These are phyloP conservation scores for Diploscapter pachys DNA, from an alignment of 1,140 invertebrate genomes.

Conservation along the genomic window DNA sequence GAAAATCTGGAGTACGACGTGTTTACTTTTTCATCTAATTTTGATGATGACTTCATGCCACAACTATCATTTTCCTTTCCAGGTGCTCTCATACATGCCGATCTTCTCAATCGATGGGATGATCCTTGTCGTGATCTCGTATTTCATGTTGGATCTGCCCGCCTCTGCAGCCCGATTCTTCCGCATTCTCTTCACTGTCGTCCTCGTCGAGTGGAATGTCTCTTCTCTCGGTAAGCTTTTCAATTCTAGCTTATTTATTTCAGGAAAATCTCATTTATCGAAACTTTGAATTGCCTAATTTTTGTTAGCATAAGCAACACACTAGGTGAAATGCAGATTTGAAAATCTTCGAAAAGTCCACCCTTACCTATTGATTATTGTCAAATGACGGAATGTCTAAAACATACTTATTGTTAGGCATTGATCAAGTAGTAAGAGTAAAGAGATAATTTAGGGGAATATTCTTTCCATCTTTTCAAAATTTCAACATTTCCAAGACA, in stretches of 20 bases:
- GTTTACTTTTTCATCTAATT: background rate
- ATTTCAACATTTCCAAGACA: conserved; percentile 5
- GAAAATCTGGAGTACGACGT: background rate
- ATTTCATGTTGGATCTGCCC: conserved; percentile 39
- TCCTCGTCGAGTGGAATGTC: conserved; percentile 30
- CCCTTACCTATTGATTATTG: no score
- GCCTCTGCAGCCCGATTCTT: conserved; percentile 19
- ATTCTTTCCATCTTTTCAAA: background rate
- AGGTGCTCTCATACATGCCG: conserved; percentile 47
- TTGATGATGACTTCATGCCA: background rate
- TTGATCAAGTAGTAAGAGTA: no score
- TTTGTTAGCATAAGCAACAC: no score
- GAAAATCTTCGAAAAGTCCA: no score
- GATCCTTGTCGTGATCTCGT: conserved; percentile 39
- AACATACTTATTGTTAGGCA: no score
- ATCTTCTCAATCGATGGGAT: conserved; percentile 52
- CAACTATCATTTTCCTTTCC: conserved; percentile 6
- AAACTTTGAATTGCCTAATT: no score
- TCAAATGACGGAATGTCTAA: no score
- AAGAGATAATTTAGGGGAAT: no score
- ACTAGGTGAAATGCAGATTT: no score
- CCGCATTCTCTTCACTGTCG: conserved; percentile 8
- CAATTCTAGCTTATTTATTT: no score
- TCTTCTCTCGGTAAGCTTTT: conserved; percentile 11
- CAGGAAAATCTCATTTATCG: no score